Evolutionary conservation across 2,113 vertebrate species (phyloP), one percentile per base, ranked within the genome.

Genomic region (Eidolon helvum): DNA sequence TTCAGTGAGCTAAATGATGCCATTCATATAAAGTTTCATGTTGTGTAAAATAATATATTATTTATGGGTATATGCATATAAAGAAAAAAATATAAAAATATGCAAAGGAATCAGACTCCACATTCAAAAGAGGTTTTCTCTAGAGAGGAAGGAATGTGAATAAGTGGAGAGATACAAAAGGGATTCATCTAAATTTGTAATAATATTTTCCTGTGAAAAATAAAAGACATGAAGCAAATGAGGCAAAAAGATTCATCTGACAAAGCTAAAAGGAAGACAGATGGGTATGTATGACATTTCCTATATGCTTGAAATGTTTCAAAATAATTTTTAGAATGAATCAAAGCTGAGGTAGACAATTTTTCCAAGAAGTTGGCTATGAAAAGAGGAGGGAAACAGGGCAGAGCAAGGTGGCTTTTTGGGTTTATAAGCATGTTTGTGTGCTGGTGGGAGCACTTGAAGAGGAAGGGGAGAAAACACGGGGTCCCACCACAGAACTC

Each of bases 201-300:
- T 61, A 50, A 24, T 63, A 55, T 88, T 87, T 48, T 91, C 66
- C 43, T 79, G 48, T 91, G 40, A 90, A 72, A 86, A 96, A 87
- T 68, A 79, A 87, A 91, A 91, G 84, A 82, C 43, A 85, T 48
- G 40, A 40, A 87, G 71, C 40, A 91, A 80, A 79, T 68, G 24
- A 14, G 26, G 78, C 18, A 80, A 82, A 74, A 86, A 61, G 71
- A 68, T 80, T 92, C 19, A 57, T 3, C 7, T 61, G 63, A 77
- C n/a, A 77, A 93, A 92, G 79, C 55, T 97, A 79, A 91, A 95
- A 68, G 35, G 35, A 40, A 92, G 43, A 72, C 0, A 82, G 14
- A 69, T 7, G 50, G 65, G 15, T 35, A 21, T 69, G 24, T 30
- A 28, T 63, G 72, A 59, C 26, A 86, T 79, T 79, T 93, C 55